Base-by-base conservation (phyloP, 2,888 invertebrate genomes). In the Gortyna flavago region DNA sequence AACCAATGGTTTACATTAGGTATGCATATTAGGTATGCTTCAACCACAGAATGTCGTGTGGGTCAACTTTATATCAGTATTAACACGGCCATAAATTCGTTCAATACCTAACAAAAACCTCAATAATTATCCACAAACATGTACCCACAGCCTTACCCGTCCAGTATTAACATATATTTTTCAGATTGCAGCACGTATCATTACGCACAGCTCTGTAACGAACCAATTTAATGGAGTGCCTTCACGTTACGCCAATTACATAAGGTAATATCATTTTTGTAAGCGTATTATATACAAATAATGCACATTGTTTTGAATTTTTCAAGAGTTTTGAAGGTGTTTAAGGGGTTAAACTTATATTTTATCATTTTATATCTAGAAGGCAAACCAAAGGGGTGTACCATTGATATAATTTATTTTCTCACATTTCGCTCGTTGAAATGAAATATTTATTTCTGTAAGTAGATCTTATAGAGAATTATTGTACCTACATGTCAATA, bases 181-280 rank as follows among this genome's bases (percentile, higher is more conserved):
- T 83, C 79, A 87, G 80, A 87, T 88, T 83, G 88, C 83, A 75
- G 62, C 85, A 80, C 88, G 85, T 89, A 88, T 90, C 89, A 89
- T 91, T 89, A 86, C 84, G 32, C 79, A 48, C 73, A 76, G 77
- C 81, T 74, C 77, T 51, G 84, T 91, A 91, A 90, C 89, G 89
- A 91, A 89, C 89, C 90, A 91, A 92, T 91, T 91, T 90, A 86
- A 89, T 89, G 86, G 80, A 91, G 89, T 87, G 88, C 91, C 88
- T 89, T 87, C 71, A 64, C 68, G 62, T 54, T 67, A 51, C 66
- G 69, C 51, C n/a, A 66, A 78, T 78, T 77, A 85, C 67, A 57
- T 35, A 38, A 57, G 67, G 69, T 81, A 76, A 79, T 70, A 72
- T 69, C 32, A 48, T 72, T 79, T 78, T 79, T 69, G 69, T 69